Evolutionary conservation across 2,113 vertebrate genomes (phyloP), one percentile per base, ranked within the genome.

Genomic region (Phoxinus phoxinus): DNA sequence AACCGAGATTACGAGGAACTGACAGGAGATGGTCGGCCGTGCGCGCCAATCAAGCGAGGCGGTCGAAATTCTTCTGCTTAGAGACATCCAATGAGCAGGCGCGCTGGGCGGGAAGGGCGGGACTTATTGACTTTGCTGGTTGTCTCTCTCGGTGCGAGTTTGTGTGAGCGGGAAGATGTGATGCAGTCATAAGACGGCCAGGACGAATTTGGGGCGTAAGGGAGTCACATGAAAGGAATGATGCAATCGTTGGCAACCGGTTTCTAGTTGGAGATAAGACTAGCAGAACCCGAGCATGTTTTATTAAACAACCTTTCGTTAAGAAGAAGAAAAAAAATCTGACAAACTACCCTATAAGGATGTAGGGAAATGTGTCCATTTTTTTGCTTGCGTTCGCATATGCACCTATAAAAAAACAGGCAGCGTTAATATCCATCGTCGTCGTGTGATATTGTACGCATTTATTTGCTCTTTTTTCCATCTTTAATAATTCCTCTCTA

Each of bases 171-270:
- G 94, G 90, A 87, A 93, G 92, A 89, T 93, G 94, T 95, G 95
- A 95, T 95, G 95, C 95, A 95, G 94, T 95, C 95, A 93, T 93
- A 92, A 95, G 95, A 94, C 93, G 93, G 94, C 94, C 94, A 95
- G 94, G 95, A 95, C 94, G 94, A 95, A 95, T 95, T 94, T 94
- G 94, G 94, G 95, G 94, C 94, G 94, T 94, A 93, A 93, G 94
- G 94, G 95, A 95, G 95, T 95, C 94, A 95, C 94, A 95, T 96
- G 94, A 95, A 95, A 95, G 94, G 94, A 95, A 95, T 96, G 95
- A 96, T 96, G 95, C 95, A 96, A 96, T 94, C 92, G 92, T 94
- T 96, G 95, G 95, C 95, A 96, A 96, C 95, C 93, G 87, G 90
- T 95, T 95, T 95, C 95, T 93, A 95, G 93, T 94, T 91, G 91